Percentiles rank a stretch among this genome's conserved stretches.
Evolutionary conservation across 2,888 invertebrate genomes (phyloP).

Genomic region (Acleris laterana): DNA sequence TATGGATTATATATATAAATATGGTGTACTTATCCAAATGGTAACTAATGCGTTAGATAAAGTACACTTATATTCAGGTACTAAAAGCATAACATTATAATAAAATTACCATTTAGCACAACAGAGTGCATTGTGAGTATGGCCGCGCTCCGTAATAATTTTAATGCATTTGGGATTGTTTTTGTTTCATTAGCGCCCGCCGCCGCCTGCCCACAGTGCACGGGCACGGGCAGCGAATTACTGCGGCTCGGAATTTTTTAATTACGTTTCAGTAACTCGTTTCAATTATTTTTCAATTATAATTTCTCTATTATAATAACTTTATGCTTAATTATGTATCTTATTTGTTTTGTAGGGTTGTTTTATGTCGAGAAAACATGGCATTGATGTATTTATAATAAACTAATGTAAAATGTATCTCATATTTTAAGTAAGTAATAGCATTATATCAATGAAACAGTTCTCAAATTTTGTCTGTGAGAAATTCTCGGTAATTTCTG

Average conservation of each 20-base stretch:
- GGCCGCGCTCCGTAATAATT: conserved; percentile 4
- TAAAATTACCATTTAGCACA: conserved; percentile 7
- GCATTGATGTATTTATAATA: too few species aligned
- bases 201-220: conserved; percentile 9
- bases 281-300: conserved; percentile 12
- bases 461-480: too few species aligned
- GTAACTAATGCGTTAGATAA: too few species aligned
- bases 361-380: too few species aligned
- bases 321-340: background rate
- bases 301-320: background rate
- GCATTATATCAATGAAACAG: too few species aligned
- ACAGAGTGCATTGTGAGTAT: conserved; percentile 15
- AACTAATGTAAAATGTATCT: too few species aligned
- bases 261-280: conserved; percentile 15
- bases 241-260: conserved; percentile 12
- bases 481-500: too few species aligned
- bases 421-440: too few species aligned
- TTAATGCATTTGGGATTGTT: conserved; percentile 24
- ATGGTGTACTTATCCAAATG: too few species aligned
- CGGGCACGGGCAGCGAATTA: conserved; percentile 4
- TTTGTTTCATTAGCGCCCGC: conserved; percentile 27
- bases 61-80: background rate
- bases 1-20: too few species aligned
- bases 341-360: too few species aligned
- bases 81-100: conserved; percentile 2